phyloP scores from a whole-genome alignment of 2,797 vertebrate genomes.

The Enteromius paludinosus region DNA sequence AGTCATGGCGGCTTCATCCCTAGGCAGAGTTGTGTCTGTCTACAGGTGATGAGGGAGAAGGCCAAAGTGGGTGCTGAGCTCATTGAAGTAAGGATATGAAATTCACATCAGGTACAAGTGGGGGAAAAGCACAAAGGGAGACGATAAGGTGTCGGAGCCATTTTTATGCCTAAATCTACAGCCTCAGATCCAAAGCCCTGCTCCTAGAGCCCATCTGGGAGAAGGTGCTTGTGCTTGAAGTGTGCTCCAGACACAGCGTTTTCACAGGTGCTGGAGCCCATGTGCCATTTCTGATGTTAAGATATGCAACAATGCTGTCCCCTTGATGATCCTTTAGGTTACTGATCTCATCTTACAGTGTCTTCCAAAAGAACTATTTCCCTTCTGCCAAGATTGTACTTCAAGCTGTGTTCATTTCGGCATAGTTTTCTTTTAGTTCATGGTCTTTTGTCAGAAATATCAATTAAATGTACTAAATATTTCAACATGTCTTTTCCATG shows the following conservation, averaged over 20 bases:
- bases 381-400: constrained; percentile 14
- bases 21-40: constrained; percentile 21
- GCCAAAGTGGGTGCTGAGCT: constrained; percentile 40
- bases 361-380: constrained; percentile 21
- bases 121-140: constrained; percentile 65
- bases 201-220: constrained; percentile 68
- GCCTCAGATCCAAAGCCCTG: constrained; percentile 68
- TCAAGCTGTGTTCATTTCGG: constrained; percentile 5
- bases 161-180: constrained; percentile 67
- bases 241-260: constrained; percentile 68
- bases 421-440: neutral
- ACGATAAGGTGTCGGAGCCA: constrained; percentile 62
- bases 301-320: constrained; percentile 62
- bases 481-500: neutral
- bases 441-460: neutral
- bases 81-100: constrained; percentile 59
- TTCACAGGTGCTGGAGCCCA: constrained; percentile 63
- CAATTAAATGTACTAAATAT: neutral
- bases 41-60: constrained; percentile 39
- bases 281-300: constrained; percentile 60
- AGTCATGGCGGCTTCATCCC: constrained; percentile 20
- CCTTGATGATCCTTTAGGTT: constrained; percentile 73
- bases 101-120: constrained; percentile 62
- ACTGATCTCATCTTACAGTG: constrained; percentile 63
- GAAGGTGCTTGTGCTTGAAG: constrained; percentile 67